Evolutionary conservation across 2,797 vertebrate species (phyloP).

Genomic region (Adrianichthys oophorus): DNA sequence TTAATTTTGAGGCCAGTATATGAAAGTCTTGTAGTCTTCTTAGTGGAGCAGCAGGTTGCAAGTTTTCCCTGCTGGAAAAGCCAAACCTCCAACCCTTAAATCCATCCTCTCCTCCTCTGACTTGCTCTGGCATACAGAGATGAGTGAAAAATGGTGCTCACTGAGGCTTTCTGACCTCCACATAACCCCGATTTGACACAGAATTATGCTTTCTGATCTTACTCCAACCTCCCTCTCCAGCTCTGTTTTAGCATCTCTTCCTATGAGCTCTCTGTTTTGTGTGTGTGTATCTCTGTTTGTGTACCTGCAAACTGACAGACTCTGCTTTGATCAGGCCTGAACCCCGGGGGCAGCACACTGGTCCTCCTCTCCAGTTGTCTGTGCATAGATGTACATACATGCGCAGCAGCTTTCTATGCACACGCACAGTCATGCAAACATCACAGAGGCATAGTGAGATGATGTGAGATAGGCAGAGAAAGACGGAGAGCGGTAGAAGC

Average conservation of each 20-base stretch:
- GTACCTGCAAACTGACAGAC: constrained; percentile 65
- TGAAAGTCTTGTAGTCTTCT: not conserved
- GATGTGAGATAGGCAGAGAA: constrained; percentile 37
- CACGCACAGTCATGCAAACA: constrained; percentile 40
- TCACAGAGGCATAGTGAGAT: constrained; percentile 35
- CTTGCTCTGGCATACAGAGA: constrained; percentile 13
- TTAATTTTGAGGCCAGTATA: constrained; percentile 2
- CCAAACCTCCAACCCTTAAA: constrained; percentile 24
- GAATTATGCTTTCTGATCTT: constrained; percentile 57
- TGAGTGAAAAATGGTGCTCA: constrained; percentile 17
- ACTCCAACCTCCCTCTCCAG: constrained; percentile 8
- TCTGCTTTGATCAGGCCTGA: constrained; percentile 68
- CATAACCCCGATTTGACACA: constrained; percentile 59
- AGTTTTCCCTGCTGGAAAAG: constrained; percentile 2
- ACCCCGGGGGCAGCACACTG: constrained; percentile 54
- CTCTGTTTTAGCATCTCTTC: constrained; percentile 14
- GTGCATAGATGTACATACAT: constrained; percentile 8
- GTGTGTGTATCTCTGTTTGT: constrained; percentile 46
- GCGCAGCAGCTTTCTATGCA: constrained; percentile 19
- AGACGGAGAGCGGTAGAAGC: constrained; percentile 5
- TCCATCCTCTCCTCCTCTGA: constrained; percentile 20
- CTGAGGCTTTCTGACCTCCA: constrained; percentile 54
- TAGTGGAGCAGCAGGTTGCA: constrained; percentile 31
- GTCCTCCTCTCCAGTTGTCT: constrained; percentile 44
- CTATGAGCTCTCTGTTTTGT: constrained; percentile 33